Base-by-base conservation (phyloP, 2,797 vertebrate genomes). In the Tenualosa ilisha region DNA sequence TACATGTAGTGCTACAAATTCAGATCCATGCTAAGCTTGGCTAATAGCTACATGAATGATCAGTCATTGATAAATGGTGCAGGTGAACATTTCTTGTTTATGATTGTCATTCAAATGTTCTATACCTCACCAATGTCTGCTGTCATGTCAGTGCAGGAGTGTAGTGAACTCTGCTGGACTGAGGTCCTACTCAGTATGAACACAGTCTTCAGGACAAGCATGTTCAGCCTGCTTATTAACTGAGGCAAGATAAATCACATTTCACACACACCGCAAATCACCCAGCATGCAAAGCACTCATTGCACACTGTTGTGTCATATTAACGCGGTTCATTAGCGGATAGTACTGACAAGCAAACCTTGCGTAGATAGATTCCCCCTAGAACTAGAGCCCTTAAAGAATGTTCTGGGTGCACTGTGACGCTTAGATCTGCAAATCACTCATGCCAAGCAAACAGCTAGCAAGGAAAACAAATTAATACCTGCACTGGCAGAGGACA, bases 211-310 rank as follows among this genome's bases (percentile, higher is more conserved):
- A 6, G 65, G 81, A 37, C n/a, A 24, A 3, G n/a, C 53, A 51
- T 61, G n/a, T n/a, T 83, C 51, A 43, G 81, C 84, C 59, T 17
- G 53, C 81, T 15, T 24, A 43, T 3, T 63, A 72, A 83, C 53
- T 24, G n/a, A 37, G 46, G 15, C 26, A 72, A 59, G 68, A 75
- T 53, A 68, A 79, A 31, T 72, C 68, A 83, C 51, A 31, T 51
- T 82, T 82, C 9, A 81, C 40, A 22, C 37, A 65, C 6, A 24
- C 54, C 46, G 37, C 53, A 61, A 83, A 65, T 81, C 84, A 37
- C 46, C 82, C 65, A 54, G 75, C 82, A 63, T 84, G 79, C 83
- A 61, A 59, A 37, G 75, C 50, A 46, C 75, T 72, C n/a, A 22
- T 50, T 22, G 51, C 24, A 26, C 50, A 56, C 51, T 83, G 82